Evolutionary conservation across 2,113 vertebrate genomes (phyloP).

Genomic region (Dascyllus trimaculatus): DNA sequence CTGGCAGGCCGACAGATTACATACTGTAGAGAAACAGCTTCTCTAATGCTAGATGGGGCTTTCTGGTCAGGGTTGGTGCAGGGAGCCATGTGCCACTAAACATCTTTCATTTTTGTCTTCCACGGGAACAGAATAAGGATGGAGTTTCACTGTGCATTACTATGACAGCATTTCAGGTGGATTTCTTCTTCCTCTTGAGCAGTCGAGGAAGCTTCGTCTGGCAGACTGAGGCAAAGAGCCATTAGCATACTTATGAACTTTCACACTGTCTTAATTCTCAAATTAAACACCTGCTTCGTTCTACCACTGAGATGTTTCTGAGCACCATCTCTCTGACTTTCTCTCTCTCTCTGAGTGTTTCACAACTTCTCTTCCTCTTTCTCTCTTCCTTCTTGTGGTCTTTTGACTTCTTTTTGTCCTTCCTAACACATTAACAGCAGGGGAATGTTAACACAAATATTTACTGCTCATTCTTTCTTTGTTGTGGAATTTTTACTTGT

Average conservation of each 20-base stretch:
- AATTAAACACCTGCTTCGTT: constrained; percentile 82
- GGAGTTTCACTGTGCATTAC: constrained; percentile 37
- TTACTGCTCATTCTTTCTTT: no score
- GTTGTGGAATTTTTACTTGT: no score
- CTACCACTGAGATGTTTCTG: constrained; percentile 68
- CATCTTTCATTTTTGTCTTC: constrained; percentile 1
- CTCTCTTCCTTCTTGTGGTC: not conserved
- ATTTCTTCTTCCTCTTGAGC: constrained; percentile 57
- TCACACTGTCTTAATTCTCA: constrained; percentile 83
- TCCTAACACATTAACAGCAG: not conserved
- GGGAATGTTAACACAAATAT: no score
- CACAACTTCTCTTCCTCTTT: not conserved
- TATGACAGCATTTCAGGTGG: constrained; percentile 50
- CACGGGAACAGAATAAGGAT: constrained; percentile 37
- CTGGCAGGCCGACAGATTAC: constrained; percentile 16
- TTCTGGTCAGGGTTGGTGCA: constrained; percentile 32
- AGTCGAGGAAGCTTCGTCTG: constrained; percentile 65
- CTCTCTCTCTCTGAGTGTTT: not conserved
- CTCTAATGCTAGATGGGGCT: constrained; percentile 26
- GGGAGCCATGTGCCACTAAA: constrained; percentile 24
- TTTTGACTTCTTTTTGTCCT: not conserved
- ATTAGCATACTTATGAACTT: constrained; percentile 83
- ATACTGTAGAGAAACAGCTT: constrained; percentile 20
- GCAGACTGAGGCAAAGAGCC: constrained; percentile 51
- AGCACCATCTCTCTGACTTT: not conserved